phyloP scores from a whole-genome alignment of 1,140 invertebrate species.

The Drosophila ohnishii region DNA sequence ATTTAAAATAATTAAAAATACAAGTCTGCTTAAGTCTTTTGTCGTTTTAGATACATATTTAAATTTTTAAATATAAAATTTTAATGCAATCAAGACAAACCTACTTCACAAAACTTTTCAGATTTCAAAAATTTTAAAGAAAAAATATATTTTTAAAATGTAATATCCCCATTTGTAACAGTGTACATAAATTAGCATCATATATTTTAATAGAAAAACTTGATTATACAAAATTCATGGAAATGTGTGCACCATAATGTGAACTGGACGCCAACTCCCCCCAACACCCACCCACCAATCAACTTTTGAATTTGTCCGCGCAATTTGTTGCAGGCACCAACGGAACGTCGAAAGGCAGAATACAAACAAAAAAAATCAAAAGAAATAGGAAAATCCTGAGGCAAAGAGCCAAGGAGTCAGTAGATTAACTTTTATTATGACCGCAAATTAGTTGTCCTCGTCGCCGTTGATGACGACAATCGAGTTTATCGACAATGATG shows the following conservation, averaged over 20 bases:
- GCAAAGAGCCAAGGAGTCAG: conserved; percentile 64
- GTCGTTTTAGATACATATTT: background rate
- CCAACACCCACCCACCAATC: background rate
- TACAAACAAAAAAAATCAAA: background rate
- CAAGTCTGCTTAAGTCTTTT: too few relatives aligned
- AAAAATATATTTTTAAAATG: background rate
- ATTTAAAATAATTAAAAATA: too few relatives aligned
- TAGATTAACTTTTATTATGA: conserved; percentile 83
- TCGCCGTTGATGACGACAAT: conserved; percentile 79
- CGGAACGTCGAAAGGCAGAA: background rate
- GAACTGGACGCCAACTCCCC: background rate
- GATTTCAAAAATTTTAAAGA: too few relatives aligned
- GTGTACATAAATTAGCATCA: conserved; percentile 9
- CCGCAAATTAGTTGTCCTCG: conserved; percentile 83
- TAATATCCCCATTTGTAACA: background rate
- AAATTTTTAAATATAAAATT: background rate
- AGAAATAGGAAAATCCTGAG: conserved; percentile 23
- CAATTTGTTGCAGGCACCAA: conserved; percentile 59
- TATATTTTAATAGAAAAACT: conserved; percentile 20
- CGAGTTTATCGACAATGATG: conserved; percentile 73
- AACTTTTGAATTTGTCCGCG: conserved; percentile 45
- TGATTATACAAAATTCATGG: conserved; percentile 14
- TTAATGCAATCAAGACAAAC: background rate
- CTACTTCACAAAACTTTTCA: too few relatives aligned
- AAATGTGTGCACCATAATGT: conserved; percentile 3